Percentiles rank a stretch among this genome's conserved stretches.
Conservation (phyloP, 2,888 invertebrate species). For the Villa cingulata region DNA sequence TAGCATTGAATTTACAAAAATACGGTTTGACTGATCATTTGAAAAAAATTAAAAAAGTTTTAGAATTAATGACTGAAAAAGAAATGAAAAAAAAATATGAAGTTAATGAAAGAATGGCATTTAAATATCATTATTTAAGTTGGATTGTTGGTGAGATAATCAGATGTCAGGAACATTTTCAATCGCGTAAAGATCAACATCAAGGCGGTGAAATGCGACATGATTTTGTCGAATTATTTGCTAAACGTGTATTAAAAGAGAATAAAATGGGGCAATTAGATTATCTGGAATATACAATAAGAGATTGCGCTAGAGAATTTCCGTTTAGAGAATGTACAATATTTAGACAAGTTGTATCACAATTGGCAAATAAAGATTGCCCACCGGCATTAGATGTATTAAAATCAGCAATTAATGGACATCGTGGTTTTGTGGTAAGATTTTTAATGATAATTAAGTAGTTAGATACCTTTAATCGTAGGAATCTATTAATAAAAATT, state of each 20-base stretch:
- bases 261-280: slow-evolving; percentile 55
- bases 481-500: slow-evolving; percentile 14
- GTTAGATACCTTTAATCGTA: slow-evolving; percentile 26
- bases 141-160: slow-evolving; percentile 59
- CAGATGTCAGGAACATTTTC: slow-evolving; percentile 54
- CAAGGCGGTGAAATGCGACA: slow-evolving; percentile 19
- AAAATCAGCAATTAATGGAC: slow-evolving; percentile 74
- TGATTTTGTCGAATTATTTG: slow-evolving; percentile 60
- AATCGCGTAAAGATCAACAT: slow-evolving; percentile 38
- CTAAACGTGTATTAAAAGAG: slow-evolving; percentile 61
- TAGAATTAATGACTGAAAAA: slow-evolving; percentile 70
- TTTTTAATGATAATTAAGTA: neutral
- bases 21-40: slow-evolving; percentile 60
- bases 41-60: slow-evolving; percentile 57
- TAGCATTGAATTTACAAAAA: slow-evolving; percentile 66
- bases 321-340: slow-evolving; percentile 81
- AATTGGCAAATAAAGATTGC: slow-evolving; percentile 56
- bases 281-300: slow-evolving; percentile 58
- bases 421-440: slow-evolving; percentile 54
- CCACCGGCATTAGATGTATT: slow-evolving; percentile 58
- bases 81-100: slow-evolving; percentile 75
- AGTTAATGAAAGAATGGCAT: slow-evolving; percentile 79
- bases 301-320: slow-evolving; percentile 79
- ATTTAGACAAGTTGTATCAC: slow-evolving; percentile 67
- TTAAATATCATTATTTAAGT: slow-evolving; percentile 74